A percentile compares a stretch with the other conserved stretches of the same genome.
Conservation (phyloP, 2,888 invertebrate species). For the Tachina fera region DNA sequence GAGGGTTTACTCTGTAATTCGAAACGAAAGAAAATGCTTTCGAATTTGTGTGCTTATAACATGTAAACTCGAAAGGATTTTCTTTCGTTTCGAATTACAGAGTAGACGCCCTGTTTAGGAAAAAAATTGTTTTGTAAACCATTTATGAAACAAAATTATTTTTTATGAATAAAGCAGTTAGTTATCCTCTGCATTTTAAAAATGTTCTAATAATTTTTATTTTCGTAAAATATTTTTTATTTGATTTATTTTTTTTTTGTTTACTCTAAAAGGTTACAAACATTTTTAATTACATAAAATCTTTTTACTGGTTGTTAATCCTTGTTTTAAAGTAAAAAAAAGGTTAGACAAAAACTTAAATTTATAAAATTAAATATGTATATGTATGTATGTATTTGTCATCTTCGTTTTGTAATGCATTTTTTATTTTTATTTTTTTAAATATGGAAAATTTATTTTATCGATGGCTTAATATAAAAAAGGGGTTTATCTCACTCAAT, state of each 20-base stretch:
- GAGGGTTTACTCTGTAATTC: too few species aligned
- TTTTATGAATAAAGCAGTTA: too few species aligned
- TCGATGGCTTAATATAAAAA: too few species aligned
- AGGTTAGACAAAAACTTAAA: slow-evolving; percentile 37
- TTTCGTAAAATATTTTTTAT: slow-evolving; percentile 52
- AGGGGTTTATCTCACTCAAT: too few species aligned
- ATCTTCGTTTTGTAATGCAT: slow-evolving; percentile 30
- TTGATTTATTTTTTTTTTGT: slow-evolving; percentile 30
- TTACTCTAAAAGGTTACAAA: slow-evolving; percentile 44
- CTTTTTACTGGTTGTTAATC: slow-evolving; percentile 38
- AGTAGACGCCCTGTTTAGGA: too few species aligned
- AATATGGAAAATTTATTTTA: slow-evolving; percentile 27
- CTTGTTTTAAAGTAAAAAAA: slow-evolving; percentile 45
- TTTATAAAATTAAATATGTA: slow-evolving; percentile 47
- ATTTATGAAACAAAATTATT: too few species aligned
- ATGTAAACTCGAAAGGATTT: too few species aligned
- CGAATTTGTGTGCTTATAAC: too few species aligned
- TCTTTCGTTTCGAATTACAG: too few species aligned
- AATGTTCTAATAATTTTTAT: neutral
- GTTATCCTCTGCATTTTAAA: too few species aligned
- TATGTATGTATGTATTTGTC: slow-evolving; percentile 24
- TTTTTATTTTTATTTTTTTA: slow-evolving; percentile 5
- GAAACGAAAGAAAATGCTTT: too few species aligned
- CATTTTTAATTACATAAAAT: slow-evolving; percentile 31
- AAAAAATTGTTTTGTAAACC: too few species aligned